A percentile compares a stretch with the other conserved stretches of the same genome.
These are phyloP conservation scores for Propithecus coquereli DNA, from an alignment of 2,113 vertebrate species.

Conservation along the genomic window DNA sequence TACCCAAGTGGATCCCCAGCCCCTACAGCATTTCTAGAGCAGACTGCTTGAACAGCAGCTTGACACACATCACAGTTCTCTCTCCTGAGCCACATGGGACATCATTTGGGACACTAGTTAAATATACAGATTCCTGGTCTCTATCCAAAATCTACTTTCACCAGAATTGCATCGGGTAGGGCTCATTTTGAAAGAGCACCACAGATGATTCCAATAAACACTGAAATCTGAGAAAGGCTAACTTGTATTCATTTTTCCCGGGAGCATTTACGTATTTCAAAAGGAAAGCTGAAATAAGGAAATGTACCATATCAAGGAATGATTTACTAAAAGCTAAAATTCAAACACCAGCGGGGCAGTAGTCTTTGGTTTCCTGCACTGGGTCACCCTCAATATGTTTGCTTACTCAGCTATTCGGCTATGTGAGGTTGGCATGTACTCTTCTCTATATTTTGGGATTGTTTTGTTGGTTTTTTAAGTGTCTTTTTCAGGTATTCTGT, in stretches of 20 bases:
- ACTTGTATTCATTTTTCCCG: slow-evolving; percentile 1
- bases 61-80: neutral
- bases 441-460: neutral
- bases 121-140: neutral
- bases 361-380: neutral
- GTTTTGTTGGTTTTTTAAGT: neutral
- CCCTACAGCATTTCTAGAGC: neutral
- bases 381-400: neutral
- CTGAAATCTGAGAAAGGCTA: neutral
- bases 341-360: neutral
- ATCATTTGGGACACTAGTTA: neutral
- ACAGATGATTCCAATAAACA: slow-evolving; percentile 10
- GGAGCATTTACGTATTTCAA: slow-evolving; percentile 36
- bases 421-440: neutral
- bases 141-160: neutral
- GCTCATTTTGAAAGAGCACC: neutral
- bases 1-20: neutral
- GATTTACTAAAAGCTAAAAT: neutral
- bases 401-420: neutral
- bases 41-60: neutral
- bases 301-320: neutral
- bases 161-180: neutral
- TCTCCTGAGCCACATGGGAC: neutral
- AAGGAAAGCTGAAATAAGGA: neutral
- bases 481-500: neutral